phyloP scores from a whole-genome alignment of 2,888 invertebrate genomes.

The Tipula vernalis region DNA sequence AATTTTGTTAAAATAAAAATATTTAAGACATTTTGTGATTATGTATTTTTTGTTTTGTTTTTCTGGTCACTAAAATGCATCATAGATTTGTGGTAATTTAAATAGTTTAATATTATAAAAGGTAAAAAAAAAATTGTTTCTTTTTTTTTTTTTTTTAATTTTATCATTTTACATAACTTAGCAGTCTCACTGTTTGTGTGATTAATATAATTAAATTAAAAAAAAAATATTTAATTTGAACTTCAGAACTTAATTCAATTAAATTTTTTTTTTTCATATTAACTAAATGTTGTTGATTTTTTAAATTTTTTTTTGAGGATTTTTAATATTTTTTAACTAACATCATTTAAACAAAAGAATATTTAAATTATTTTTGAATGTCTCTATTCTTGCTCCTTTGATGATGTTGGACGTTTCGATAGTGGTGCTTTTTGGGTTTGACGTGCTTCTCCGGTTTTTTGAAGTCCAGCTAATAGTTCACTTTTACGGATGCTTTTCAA shows the following conservation, averaged over 20 bases:
- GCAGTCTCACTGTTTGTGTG: slow-evolving; percentile 18
- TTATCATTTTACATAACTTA: slow-evolving; percentile 11
- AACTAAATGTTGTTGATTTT: slow-evolving; percentile 6
- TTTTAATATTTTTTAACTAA: not conserved
- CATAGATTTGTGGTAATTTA: slow-evolving; percentile 11
- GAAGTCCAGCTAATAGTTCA: slow-evolving; percentile 73
- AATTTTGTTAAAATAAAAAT: slow-evolving; percentile 4
- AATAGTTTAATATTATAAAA: not conserved
- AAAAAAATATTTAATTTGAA: not conserved
- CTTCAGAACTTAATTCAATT: not conserved
- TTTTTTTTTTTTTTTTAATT: not conserved
- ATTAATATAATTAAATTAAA: slow-evolving; percentile 9
- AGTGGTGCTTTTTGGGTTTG: slow-evolving; percentile 34
- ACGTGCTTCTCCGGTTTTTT: slow-evolving; percentile 42
- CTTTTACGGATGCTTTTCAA: slow-evolving; percentile 91
- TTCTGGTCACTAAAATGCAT: slow-evolving; percentile 16
- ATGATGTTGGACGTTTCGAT: slow-evolving; percentile 39
- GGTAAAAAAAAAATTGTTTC: not conserved
- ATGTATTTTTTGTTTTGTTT: slow-evolving; percentile 4
- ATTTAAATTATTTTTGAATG: not conserved
- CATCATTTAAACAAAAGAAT: not conserved
- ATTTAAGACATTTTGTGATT: slow-evolving; percentile 13
- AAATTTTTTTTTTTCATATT: not conserved
- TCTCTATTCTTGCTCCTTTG: slow-evolving; percentile 22
- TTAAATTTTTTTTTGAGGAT: not conserved